Base-by-base conservation (phyloP, 2,888 invertebrate genomes). In the Thecophora atra region DNA sequence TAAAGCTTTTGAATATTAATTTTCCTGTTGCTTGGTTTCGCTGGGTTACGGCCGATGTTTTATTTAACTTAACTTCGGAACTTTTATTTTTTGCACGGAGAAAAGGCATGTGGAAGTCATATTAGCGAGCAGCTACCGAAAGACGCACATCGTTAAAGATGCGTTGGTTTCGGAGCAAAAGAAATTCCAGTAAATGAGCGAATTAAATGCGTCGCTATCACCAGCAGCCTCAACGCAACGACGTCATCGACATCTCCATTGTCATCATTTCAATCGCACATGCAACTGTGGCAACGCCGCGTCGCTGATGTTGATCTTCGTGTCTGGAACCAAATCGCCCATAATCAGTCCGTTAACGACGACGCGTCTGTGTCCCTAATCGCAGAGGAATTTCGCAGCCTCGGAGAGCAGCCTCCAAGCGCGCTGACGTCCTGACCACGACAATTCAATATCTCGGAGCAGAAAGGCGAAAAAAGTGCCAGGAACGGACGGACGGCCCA, bases 361-460 rank as follows among this genome's bases (percentile, higher is more conserved):
- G 13, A 42, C 37, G 28, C 60, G 56, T 19, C 47, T 24, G 28
- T 15, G 42, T 17, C 30, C 58, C 58, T 54, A 7, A 77, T 81
- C 81, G 80, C 81, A 80, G 78, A 79, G 81, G 81, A 80, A 79
- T 77, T 78, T 75, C 44, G 63, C 52, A 58, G n/a, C n/a, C n/a
- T n/a, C n/a, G n/a, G 64, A 71, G 66, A 65, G 71, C 54, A 65
- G 58, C 71, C 65, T 71, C 30, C 47, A 65, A 65, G 19, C 37
- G 73, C 71, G 77, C 72, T 70, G n/a, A 69, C 78, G 77, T 77
- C 77, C 77, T 80, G 79, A 78, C 37, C 58, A 58, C 26, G 60
- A 67, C 52, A 28, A 52, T 28, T 67, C 67, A 47, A 56, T 68
- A 44, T n/a, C 58, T 19, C 11, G n/a, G 15, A 24, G 47, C 42